A percentile compares a stretch with the other conserved stretches of the same genome.
Conservation (phyloP, 2,113 vertebrate genomes). For the Cololabis saira region DNA sequence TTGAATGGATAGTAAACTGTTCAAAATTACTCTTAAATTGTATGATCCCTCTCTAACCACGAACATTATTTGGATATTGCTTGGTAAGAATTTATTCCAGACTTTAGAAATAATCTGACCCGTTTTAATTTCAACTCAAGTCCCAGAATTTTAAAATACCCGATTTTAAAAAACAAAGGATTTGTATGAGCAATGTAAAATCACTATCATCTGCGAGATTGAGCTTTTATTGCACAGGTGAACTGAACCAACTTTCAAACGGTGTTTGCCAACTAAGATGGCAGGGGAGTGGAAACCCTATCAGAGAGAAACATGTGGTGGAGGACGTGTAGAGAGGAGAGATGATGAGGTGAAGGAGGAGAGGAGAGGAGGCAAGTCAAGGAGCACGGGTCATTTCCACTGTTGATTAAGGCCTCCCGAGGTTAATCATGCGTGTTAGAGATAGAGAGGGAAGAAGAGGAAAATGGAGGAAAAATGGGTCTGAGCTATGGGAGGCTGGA, state of each 20-base stretch:
- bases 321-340: slow-evolving; percentile 26
- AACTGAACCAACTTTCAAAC: slow-evolving; percentile 39
- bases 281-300: slow-evolving; percentile 23
- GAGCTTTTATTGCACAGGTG: slow-evolving; percentile 27
- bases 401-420: slow-evolving; percentile 80
- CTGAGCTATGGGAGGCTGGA: slow-evolving; percentile 65
- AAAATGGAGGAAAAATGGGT: slow-evolving; percentile 69
- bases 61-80: too few relatives aligned
- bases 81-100: too few relatives aligned
- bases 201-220: not conserved
- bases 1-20: too few relatives aligned
- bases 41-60: too few relatives aligned
- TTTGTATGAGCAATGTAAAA: too few relatives aligned
- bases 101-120: too few relatives aligned
- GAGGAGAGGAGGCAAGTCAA: slow-evolving; percentile 55
- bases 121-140: too few relatives aligned
- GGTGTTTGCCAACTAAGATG: slow-evolving; percentile 14
- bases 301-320: slow-evolving; percentile 12
- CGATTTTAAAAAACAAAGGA: too few relatives aligned
- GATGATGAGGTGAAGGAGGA: slow-evolving; percentile 52
- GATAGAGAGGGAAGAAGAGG: slow-evolving; percentile 68
- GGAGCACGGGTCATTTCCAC: slow-evolving; percentile 80
- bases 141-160: too few relatives aligned
- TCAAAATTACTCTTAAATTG: too few relatives aligned
- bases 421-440: slow-evolving; percentile 80